Evolutionary conservation across 2,797 vertebrate species (phyloP).

Genomic region (Steatocranus sp.): DNA sequence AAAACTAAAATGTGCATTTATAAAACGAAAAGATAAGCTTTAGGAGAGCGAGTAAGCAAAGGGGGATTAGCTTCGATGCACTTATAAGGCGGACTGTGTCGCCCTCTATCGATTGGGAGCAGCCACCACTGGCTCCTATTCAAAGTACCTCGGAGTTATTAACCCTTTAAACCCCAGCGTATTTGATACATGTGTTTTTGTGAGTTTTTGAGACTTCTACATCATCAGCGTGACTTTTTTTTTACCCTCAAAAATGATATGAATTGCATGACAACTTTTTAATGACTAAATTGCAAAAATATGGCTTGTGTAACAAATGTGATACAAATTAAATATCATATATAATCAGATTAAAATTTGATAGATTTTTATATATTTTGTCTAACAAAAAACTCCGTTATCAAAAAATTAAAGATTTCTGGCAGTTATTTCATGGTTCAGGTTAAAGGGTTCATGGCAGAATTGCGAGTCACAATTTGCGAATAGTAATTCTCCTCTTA

Average conservation of each 20-base stretch:
- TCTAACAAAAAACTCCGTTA: neutral
- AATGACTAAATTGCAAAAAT: neutral
- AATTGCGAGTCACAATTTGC: neutral
- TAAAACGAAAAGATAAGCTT: neutral
- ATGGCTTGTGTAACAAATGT: neutral
- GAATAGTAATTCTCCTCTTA: neutral
- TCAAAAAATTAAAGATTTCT: rapidly evolving
- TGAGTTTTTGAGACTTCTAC: neutral
- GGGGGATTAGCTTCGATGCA: neutral
- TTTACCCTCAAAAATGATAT: neutral
- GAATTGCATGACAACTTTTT: neutral
- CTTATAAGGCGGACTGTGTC: conserved; percentile 58
- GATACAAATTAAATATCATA: neutral
- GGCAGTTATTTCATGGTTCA: neutral
- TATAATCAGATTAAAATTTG: rapidly evolving
- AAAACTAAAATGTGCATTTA: neutral
- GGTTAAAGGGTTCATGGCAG: neutral
- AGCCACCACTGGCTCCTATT: neutral
- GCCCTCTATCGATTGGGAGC: conserved; percentile 58
- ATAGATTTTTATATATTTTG: neutral
- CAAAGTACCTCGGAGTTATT: neutral
- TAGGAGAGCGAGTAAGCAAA: neutral
- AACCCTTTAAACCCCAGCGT: neutral
- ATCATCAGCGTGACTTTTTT: neutral
- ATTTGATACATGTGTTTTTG: neutral